Conservation (phyloP, 2,888 invertebrate genomes). For the Linnaemya tessellans region DNA sequence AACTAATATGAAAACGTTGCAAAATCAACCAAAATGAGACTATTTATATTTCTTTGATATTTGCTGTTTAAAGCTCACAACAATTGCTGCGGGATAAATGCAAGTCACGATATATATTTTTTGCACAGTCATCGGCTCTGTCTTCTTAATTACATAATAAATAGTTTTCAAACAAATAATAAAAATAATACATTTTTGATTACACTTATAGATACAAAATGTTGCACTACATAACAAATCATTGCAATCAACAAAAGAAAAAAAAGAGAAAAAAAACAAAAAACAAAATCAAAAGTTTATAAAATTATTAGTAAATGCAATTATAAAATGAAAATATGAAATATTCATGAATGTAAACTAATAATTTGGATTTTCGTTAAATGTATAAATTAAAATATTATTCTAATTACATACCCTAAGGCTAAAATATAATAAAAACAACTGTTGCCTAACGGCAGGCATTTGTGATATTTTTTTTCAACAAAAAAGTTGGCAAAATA, state of each 20-base stretch:
- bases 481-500: not conserved
- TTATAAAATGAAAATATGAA: not conserved
- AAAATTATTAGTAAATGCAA: conserved; percentile 30
- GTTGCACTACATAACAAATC: not conserved
- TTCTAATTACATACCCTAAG: conserved; percentile 47
- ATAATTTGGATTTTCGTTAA: conserved; percentile 24
- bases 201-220: not conserved
- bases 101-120: conserved; percentile 53
- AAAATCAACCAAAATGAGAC: conserved; percentile 13
- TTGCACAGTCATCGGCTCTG: not conserved
- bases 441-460: conserved; percentile 29
- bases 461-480: not conserved
- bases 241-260: no score
- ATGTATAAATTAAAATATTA: conserved; percentile 25
- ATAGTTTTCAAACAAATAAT: conserved; percentile 42
- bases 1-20: no score
- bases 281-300: conserved; percentile 15
- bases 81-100: conserved; percentile 39
- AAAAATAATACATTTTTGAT: conserved; percentile 10
- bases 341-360: not conserved
- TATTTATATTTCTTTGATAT: conserved; percentile 41
- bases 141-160: conserved; percentile 52
- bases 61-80: conserved; percentile 5
- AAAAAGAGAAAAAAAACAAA: no score
- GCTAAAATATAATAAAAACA: conserved; percentile 6